Evolutionary conservation across 2,113 vertebrate genomes (phyloP).

Genomic region (Leiothrix lutea): DNA sequence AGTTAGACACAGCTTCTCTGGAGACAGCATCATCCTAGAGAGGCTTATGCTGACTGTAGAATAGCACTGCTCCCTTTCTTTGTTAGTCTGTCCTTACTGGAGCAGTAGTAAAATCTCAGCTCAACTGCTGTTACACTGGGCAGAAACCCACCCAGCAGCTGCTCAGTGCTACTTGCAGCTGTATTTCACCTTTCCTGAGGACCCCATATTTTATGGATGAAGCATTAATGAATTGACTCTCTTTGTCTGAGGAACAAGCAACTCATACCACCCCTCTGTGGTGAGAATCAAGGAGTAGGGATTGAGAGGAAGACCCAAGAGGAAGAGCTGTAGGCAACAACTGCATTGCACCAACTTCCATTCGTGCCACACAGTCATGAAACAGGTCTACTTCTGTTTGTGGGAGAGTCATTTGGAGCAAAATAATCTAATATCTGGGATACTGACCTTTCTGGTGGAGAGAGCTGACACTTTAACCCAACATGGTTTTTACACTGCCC

Average conservation of each 20-base stretch:
- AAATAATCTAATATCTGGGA: neutral
- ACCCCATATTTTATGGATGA: rapidly evolving
- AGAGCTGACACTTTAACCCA: neutral
- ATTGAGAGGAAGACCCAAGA: neutral
- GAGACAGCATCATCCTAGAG: neutral
- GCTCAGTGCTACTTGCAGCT: rapidly evolving
- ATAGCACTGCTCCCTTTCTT: neutral
- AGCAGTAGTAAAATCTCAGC: neutral
- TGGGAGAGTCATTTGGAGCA: rapidly evolving
- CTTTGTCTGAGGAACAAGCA: neutral
- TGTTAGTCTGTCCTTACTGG: neutral
- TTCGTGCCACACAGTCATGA: neutral
- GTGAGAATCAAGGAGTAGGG: neutral
- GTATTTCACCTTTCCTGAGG: neutral
- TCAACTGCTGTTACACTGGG: neutral
- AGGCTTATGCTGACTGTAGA: neutral
- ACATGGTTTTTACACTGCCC: neutral
- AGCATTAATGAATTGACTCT: neutral
- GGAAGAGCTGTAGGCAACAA: neutral
- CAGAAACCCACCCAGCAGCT: neutral
- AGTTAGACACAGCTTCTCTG: neutral
- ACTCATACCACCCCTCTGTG: neutral
- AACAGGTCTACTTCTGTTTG: neutral
- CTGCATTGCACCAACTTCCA: rapidly evolving
- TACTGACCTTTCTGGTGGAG: neutral